phyloP scores from a whole-genome alignment of 2,888 invertebrate species.

The Meteorus colon region DNA sequence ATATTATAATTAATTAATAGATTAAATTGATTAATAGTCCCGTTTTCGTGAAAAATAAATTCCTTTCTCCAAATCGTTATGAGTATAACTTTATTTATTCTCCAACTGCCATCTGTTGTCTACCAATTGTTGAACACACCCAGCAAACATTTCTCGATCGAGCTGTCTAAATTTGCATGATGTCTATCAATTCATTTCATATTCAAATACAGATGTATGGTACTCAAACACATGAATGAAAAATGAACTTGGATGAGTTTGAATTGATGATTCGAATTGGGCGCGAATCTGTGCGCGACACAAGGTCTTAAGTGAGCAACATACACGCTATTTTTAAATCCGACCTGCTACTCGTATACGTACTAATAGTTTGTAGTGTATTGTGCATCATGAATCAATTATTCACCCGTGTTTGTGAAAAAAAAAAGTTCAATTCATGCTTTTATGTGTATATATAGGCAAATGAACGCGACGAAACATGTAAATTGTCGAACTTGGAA shows the following conservation, averaged over 20 bases:
- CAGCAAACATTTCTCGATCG: neutral
- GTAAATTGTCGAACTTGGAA: neutral
- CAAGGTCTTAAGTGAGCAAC: slow-evolving; percentile 32
- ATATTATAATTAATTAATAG: slow-evolving; percentile 1
- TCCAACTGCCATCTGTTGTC: slow-evolving; percentile 16
- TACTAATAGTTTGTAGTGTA: neutral
- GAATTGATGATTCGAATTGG: slow-evolving; percentile 25
- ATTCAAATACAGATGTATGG: neutral
- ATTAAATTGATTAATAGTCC: slow-evolving; percentile 2
- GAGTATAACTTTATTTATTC: neutral
- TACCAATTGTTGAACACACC: slow-evolving; percentile 4
- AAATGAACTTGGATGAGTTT: neutral
- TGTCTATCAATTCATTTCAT: slow-evolving; percentile 30
- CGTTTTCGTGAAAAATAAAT: neutral
- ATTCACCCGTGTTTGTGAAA: slow-evolving; percentile 7
- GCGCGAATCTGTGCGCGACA: slow-evolving; percentile 38
- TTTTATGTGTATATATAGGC: too few relatives aligned
- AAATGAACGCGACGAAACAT: neutral
- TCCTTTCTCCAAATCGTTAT: neutral
- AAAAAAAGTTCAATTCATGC: too few relatives aligned
- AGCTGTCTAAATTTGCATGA: slow-evolving; percentile 5
- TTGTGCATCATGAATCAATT: slow-evolving; percentile 18
- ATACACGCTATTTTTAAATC: slow-evolving; percentile 40
- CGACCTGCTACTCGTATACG: neutral
- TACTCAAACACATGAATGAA: neutral